phyloP scores from a whole-genome alignment of 2,113 vertebrate genomes.

The Pangasianodon gigas region DNA sequence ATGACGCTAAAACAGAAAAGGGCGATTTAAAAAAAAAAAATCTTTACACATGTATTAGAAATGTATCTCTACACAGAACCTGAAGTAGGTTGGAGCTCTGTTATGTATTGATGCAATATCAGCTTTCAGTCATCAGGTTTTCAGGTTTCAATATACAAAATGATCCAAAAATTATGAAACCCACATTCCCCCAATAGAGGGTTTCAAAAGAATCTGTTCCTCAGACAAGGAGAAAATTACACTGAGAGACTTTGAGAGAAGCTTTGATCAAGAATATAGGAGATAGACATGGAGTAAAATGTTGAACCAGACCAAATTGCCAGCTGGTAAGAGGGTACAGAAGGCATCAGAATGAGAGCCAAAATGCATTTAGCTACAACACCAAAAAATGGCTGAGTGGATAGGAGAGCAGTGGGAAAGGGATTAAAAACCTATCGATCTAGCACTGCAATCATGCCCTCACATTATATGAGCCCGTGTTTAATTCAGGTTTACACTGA shows the following conservation, averaged over 20 bases:
- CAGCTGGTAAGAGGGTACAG: constrained; percentile 47
- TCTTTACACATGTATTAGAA: neutral
- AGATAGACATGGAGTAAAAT: constrained; percentile 29
- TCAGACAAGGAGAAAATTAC: constrained; percentile 42
- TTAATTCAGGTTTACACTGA: constrained; percentile 66
- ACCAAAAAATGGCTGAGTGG: constrained; percentile 59
- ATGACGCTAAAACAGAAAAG: neutral
- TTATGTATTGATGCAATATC: neutral
- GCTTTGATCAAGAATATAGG: constrained; percentile 33
- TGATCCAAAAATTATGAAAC: neutral
- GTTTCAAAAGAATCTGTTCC: constrained; percentile 22
- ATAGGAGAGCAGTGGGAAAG: constrained; percentile 58
- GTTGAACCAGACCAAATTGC: constrained; percentile 52
- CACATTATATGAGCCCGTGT: constrained; percentile 70
- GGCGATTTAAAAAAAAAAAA: neutral
- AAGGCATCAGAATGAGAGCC: constrained; percentile 61
- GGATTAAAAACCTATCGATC: constrained; percentile 74
- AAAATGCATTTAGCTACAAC: constrained; percentile 57
- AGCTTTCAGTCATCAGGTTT: neutral
- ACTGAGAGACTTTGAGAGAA: constrained; percentile 28
- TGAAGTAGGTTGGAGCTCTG: neutral
- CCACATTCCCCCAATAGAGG: neutral
- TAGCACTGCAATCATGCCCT: constrained; percentile 59
- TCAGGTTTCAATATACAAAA: neutral
- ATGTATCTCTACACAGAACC: neutral